Base-by-base conservation (phyloP, 2,888 invertebrate species). In the Drosophila paramelanica region DNA sequence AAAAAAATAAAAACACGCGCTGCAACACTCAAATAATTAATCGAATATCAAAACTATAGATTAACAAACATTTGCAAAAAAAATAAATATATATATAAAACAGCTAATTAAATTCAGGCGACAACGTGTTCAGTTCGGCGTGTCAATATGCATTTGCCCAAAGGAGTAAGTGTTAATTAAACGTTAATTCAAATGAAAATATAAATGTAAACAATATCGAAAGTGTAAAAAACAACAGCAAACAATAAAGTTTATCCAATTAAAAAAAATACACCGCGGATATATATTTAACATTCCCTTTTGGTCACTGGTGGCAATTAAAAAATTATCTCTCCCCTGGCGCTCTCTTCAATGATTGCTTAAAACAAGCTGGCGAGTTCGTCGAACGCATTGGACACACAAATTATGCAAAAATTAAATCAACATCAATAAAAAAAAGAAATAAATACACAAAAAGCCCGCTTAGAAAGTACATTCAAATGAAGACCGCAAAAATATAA, bases 91-190 rank as follows among this genome's bases (percentile, higher is more conserved):
- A 65, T 49, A n/a, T 7, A 50, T 25, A 39, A 17, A 23, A 10
- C 49, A 47, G 23, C 53, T 10, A 47, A 52, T 49, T 47, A 39
- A 61, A 50, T 14, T 39, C 53, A 20, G 43, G 25, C 23, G 49
- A 58, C 62, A 57, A 55, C 41, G 70, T 61, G 74, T 67, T 62
- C 57, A 74, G 45, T 25, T 50, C 42, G n/a, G 50, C 51, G 52
- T 58, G 52, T 62, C 41, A 73, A 77, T 71, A 89, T 89, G 89
- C 61, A 81, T 75, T 73, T 88, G 53, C 84, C 87, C 62, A 81
- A 73, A 79, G 86, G 86, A 78, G 90, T 90, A 90, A 90, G 90
- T 90, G 87, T 75, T 68, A 70, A 81, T 77, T 77, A 46, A n/a
- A 33, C 38, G 60, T 39, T 10, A 53, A 33, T 8, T 33, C 27